Evolutionary conservation across 2,113 vertebrate genomes (phyloP), one percentile per base, ranked within the genome.

Genomic region (Lepus americanus): DNA sequence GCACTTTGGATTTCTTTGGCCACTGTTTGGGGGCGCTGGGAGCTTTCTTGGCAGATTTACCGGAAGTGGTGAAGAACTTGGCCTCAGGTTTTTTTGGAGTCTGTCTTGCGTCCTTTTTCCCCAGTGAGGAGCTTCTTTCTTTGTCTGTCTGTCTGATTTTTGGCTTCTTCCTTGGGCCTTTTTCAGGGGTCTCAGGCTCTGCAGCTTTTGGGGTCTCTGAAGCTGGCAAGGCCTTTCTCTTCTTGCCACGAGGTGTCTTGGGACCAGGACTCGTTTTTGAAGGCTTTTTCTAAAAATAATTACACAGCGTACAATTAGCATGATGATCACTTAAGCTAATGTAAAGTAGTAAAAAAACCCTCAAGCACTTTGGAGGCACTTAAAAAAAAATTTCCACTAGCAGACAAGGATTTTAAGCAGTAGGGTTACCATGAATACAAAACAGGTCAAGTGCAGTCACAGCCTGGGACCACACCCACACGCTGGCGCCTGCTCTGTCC

Each of bases 41-140:
- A 78, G 94, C 94, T 97, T 97, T 94, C 83, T 92, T 98, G 2
- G 17, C 93, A 94, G 90, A 88, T 87, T 97, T 98, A 13, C 39
- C 89, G 4, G 91, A 53, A 51, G 83, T 83, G 23, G 83, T 69
- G 39, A 98, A 97, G 89, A 97, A 97, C 87, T 97, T 98, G 5
- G 95, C 83, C 88, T 86, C 96, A 67, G 97, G 95, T 39, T 98
- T 98, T 88, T 90, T 97, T 19, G 92, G 97, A 77, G 95, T 97
- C 92, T 98, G 98, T 93, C 96, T 97, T 1, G 39, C 27, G 13
- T 96, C 96, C 94, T 98, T 98, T 83, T 87, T 98, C 87, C 96
- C 96, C 70, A 87, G 63, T 0, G 64, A 44, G 27, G 88, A n/a
- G 36, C 29, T 85, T 72, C 7, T 66, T 77, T 87, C 95, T n/a